Percentiles rank a stretch among this genome's conserved stretches.
These are phyloP conservation scores for Helicoverpa assulta DNA, from an alignment of 2,888 invertebrate genomes.

Conservation along the genomic window DNA sequence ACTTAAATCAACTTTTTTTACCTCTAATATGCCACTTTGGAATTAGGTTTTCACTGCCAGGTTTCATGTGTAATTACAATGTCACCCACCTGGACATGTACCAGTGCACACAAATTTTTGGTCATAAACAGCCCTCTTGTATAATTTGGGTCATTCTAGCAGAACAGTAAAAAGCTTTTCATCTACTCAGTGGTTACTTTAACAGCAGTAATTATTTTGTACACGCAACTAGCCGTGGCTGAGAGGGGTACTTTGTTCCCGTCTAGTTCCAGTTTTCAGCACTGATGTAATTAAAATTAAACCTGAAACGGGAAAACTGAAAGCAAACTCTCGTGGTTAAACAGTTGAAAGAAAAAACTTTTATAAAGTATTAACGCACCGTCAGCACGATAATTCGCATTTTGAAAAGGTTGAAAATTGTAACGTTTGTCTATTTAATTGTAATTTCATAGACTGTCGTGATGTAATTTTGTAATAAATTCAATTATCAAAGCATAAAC, in stretches of 20 bases:
- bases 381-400: too few relatives aligned
- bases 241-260: neutral
- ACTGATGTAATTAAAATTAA: conserved; percentile 34
- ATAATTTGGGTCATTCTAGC: conserved; percentile 28
- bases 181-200: conserved; percentile 52
- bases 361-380: conserved; percentile 13
- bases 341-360: conserved; percentile 7
- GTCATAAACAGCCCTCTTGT: conserved; percentile 15
- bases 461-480: too few relatives aligned
- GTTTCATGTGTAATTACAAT: conserved; percentile 3
- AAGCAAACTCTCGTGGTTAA: neutral
- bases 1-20: too few relatives aligned
- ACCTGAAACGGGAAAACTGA: conserved; percentile 6
- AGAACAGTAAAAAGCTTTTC: conserved; percentile 57
- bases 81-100: conserved; percentile 19
- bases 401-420: too few relatives aligned
- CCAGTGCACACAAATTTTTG: conserved; percentile 2
- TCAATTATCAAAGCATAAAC: too few relatives aligned
- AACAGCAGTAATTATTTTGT: conserved; percentile 51
- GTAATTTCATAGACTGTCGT: too few relatives aligned
- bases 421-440: too few relatives aligned
- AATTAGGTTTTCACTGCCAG: conserved; percentile 3
- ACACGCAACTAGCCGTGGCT: conserved; percentile 37
- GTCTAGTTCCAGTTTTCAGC: conserved; percentile 5
- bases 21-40: neutral